phyloP scores from a whole-genome alignment of 2,888 invertebrate genomes.

The Tetragonisca angustula region DNA sequence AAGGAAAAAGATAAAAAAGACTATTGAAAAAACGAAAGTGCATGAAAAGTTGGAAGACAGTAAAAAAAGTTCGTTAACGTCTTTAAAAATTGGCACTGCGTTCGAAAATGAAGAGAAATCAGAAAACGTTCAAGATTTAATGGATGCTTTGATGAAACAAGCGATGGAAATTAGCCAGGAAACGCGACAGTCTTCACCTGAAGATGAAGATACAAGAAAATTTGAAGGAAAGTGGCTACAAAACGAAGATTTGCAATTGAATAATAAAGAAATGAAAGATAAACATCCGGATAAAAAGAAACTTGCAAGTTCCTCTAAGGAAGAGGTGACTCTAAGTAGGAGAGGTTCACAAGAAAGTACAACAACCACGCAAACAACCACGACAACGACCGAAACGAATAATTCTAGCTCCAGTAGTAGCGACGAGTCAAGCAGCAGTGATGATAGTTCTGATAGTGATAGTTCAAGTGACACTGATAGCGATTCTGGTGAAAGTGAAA shows the following conservation, averaged over 20 bases:
- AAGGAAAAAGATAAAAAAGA: slow-evolving; percentile 48
- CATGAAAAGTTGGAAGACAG: slow-evolving; percentile 46
- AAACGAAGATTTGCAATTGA: slow-evolving; percentile 70
- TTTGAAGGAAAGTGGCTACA: slow-evolving; percentile 78
- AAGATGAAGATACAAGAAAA: slow-evolving; percentile 77
- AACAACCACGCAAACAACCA: slow-evolving; percentile 83
- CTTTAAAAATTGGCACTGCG: slow-evolving; percentile 17
- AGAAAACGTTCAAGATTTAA: slow-evolving; percentile 83
- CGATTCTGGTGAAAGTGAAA: slow-evolving; percentile 86
- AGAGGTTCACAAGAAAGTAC: slow-evolving; percentile 83
- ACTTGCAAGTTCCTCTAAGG: slow-evolving; percentile 66
- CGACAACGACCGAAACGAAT: slow-evolving; percentile 83
- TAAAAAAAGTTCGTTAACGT: slow-evolving; percentile 36
- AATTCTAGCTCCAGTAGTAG: slow-evolving; percentile 83
- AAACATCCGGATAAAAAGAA: slow-evolving; percentile 61
- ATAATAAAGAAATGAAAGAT: slow-evolving; percentile 40
- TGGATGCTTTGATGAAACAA: slow-evolving; percentile 85
- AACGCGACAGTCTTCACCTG: slow-evolving; percentile 69
- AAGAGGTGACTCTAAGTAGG: slow-evolving; percentile 76
- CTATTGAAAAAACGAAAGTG: slow-evolving; percentile 37
- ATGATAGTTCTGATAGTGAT: slow-evolving; percentile 85
- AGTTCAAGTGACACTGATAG: slow-evolving; percentile 85
- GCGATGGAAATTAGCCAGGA: slow-evolving; percentile 81
- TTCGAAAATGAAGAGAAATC: slow-evolving; percentile 48
- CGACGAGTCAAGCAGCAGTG: slow-evolving; percentile 86